Base-by-base conservation (phyloP, 1,140 invertebrate species). In the Caenorhabditis briggsae region DNA sequence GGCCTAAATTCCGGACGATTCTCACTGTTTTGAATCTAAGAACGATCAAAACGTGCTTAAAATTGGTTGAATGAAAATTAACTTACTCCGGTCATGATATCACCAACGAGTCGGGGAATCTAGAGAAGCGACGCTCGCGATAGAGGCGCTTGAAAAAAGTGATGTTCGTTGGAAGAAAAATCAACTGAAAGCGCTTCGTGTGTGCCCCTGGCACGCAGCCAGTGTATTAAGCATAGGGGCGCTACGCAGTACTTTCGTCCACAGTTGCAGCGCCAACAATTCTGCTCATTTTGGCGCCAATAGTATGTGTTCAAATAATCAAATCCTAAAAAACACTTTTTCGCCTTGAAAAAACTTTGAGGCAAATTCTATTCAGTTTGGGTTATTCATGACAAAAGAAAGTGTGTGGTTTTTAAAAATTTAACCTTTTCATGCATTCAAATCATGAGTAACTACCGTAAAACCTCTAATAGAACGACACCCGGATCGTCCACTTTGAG, bases 41-140 rank as follows among this genome's bases (percentile, higher is more conserved):
- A 11, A 11, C 11, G 5, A 53, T 53, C 11, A 14, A 50, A 14
- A 53, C 50, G 16, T 53, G 2, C 16, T 53, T 0, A 53, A 16
- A 53, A 14, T 53, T 6, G 16, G 6, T 14, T 14, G 11, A 2
- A 41, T 14, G 6, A 33, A 9, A 20, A 7, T 9, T 23, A 78
- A 78, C 70, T 78, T 50, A 78, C 70, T 78, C 70, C 70, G 46
- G 70, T 78, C 70, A 78, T 78, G 70, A 78, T 78, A 46, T 78
- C 46, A 78, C 70, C 43, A 78, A 78, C 70, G 70, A 78, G 70
- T 78, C 70, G 46, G 70, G 23, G 64, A 78, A 78, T 78, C 43
- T 48, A 78, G 46, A 50, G 46, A 53, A 78, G 70, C 70, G 46
- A 78, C 70, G 70, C 70, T 78, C 70, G 23, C 20, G 53, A 33